A percentile compares a stretch with the other conserved stretches of the same genome.
phyloP scores from a whole-genome alignment of 2,888 invertebrate genomes.

The Proisotoma minuta region DNA sequence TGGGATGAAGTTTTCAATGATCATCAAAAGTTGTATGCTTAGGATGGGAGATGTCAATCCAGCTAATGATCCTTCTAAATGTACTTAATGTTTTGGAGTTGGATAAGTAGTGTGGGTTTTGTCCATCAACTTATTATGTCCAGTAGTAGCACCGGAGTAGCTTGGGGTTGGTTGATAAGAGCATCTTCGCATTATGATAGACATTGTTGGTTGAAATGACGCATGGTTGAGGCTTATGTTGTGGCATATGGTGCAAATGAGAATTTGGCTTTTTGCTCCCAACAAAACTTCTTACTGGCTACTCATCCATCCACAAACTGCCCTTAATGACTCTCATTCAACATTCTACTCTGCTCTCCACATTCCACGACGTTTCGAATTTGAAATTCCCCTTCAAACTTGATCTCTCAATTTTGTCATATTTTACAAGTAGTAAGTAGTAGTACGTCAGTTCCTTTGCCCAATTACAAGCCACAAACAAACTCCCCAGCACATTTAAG shows the following conservation, averaged over 20 bases:
- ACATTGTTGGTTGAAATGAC: constrained; percentile 31
- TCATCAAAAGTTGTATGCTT: constrained; percentile 28
- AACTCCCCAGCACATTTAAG: too few relatives aligned
- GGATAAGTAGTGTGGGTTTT: constrained; percentile 12
- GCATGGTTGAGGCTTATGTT: constrained; percentile 42
- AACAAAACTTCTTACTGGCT: background rate
- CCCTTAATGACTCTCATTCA: constrained; percentile 1
- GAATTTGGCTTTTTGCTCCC: constrained; percentile 38
- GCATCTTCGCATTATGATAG: background rate
- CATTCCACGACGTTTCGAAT: background rate
- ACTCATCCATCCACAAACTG: background rate
- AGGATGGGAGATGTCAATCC: constrained; percentile 33
- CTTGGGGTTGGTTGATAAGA: background rate
- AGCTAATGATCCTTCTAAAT: constrained; percentile 31
- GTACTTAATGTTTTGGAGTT: too few relatives aligned
- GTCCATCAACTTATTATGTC: too few relatives aligned
- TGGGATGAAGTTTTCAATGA: constrained; percentile 29
- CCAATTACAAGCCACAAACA: too few relatives aligned
- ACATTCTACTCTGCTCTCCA: constrained; percentile 1
- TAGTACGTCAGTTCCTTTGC: too few relatives aligned
- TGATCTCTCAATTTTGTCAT: too few relatives aligned
- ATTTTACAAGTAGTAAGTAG: too few relatives aligned
- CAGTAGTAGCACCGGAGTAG: too few relatives aligned
- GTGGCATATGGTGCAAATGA: constrained; percentile 47
- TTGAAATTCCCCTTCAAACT: background rate